A percentile compares a stretch with the other conserved stretches of the same genome.
These are phyloP conservation scores for Loris lydekkerianus DNA, from an alignment of 2,797 vertebrate species.

Conservation along the genomic window DNA sequence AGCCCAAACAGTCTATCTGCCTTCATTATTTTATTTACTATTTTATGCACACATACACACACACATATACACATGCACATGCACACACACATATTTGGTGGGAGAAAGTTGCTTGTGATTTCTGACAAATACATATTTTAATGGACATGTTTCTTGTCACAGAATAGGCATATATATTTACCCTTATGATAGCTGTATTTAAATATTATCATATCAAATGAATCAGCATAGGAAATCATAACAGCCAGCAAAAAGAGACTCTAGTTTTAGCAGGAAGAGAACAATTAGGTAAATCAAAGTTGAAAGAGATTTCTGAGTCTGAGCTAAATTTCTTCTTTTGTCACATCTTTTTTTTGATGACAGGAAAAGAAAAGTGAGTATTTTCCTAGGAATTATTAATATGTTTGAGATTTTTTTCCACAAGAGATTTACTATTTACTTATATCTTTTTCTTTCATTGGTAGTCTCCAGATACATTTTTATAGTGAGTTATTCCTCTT, in stretches of 20 bases:
- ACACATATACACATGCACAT: background rate
- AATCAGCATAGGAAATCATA: background rate
- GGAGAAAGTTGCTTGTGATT: background rate
- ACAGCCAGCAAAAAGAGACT: slow-evolving; percentile 25
- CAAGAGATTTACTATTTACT: slow-evolving; percentile 65
- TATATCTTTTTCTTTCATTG: slow-evolving; percentile 63
- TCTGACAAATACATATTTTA: slow-evolving; percentile 13
- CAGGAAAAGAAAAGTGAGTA: slow-evolving; percentile 29
- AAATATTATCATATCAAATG: slow-evolving; percentile 6
- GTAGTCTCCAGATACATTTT: slow-evolving; percentile 67
- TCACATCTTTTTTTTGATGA: slow-evolving; percentile 58
- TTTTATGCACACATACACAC: background rate
- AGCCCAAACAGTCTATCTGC: slow-evolving; percentile 70
- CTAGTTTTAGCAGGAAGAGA: slow-evolving; percentile 47
- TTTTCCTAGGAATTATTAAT: slow-evolving; percentile 66
- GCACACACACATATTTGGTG: background rate
- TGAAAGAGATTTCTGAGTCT: slow-evolving; percentile 67
- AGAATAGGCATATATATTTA: background rate
- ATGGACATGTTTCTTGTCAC: background rate
- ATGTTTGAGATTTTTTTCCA: slow-evolving; percentile 52
- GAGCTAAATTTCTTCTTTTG: slow-evolving; percentile 67
- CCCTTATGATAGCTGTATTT: background rate
- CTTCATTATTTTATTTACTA: slow-evolving; percentile 48
- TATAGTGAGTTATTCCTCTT: slow-evolving; percentile 78
- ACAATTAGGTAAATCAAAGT: slow-evolving; percentile 43